phyloP scores from a whole-genome alignment of 2,888 invertebrate species.

The Dromius quadrimaculatus region DNA sequence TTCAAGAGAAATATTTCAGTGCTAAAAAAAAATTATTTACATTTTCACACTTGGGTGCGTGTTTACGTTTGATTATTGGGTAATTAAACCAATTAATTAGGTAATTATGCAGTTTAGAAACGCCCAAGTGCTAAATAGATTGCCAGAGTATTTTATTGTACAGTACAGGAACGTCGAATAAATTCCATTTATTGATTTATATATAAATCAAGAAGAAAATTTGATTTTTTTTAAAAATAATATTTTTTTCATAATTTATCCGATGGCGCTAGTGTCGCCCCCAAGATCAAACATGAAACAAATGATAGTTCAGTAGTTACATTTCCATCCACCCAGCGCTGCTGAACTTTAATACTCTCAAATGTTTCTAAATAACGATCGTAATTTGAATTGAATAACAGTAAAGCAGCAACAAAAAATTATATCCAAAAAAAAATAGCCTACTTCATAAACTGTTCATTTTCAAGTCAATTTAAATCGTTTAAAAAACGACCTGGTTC shows the following conservation, averaged over 20 bases:
- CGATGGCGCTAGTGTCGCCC: neutral
- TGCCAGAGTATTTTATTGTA: conserved; percentile 6
- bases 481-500: too few species aligned
- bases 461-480: too few species aligned
- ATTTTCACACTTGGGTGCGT: conserved; percentile 24
- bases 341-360: too few species aligned
- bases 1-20: neutral
- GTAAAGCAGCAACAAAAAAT: too few species aligned
- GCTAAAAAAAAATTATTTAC: conserved; percentile 20
- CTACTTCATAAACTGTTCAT: too few species aligned
- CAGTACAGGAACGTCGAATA: too few species aligned
- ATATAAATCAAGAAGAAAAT: neutral
- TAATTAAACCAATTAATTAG: conserved; percentile 27
- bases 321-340: too few species aligned
- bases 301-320: too few species aligned
- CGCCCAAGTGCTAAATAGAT: neutral
- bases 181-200: conserved; percentile 17
- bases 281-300: too few species aligned
- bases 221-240: conserved; percentile 9
- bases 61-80: conserved; percentile 29
- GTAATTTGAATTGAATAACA: too few species aligned
- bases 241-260: neutral
- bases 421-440: too few species aligned
- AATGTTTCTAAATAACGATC: too few species aligned
- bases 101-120: conserved; percentile 9